Base-by-base conservation (phyloP, 1,140 invertebrate genomes). In the Rhagoletis zephyria region DNA sequence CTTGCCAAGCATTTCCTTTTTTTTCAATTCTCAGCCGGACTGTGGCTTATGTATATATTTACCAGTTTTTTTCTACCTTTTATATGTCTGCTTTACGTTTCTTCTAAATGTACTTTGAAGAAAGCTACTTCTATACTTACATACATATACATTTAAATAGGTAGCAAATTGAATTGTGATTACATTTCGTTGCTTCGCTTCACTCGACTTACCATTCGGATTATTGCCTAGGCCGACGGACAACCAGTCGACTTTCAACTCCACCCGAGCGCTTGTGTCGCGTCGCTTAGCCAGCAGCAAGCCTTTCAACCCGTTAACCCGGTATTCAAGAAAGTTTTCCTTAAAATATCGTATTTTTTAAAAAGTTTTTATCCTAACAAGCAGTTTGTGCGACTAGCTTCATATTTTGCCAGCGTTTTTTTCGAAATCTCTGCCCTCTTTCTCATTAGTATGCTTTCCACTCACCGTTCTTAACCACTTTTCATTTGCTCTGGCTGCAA, bases 181-280 rank as follows among this genome's bases (percentile, higher is more conserved):
- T 87, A 87, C 64, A 87, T 85, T 87, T 87, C 87, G 85, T 87
- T 85, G 81, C 74, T 65, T 87, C 87, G 61, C 64, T 87, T 77
- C 87, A 81, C 81, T 85, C 63, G 63, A 60, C 48, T 87, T 70
- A 51, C 67, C 67, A 45, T 61, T 74, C 48, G 86, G 67, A 61
- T 87, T 87, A 87, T 45, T 42, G 60, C 59, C 42, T 87, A 61
- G 56, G 67, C 74, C 16, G 6, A 19, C n/a, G 45, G n/a, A 10
- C 40, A 1, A 3, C n/a, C 64, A 67, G 64, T 9, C 30, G 30
- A 40, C 4, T 40, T n/a, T n/a, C 16, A 1, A 4, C 63, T 30
- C 30, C 30, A 30, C 30, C 30, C 30, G 30, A 30, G 30, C 30
- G 30, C 30, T 30, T 30, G 30, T 30, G 30, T 30, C 30, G 30